Conservation (phyloP, 2,888 invertebrate genomes). For the Apamea anceps region DNA sequence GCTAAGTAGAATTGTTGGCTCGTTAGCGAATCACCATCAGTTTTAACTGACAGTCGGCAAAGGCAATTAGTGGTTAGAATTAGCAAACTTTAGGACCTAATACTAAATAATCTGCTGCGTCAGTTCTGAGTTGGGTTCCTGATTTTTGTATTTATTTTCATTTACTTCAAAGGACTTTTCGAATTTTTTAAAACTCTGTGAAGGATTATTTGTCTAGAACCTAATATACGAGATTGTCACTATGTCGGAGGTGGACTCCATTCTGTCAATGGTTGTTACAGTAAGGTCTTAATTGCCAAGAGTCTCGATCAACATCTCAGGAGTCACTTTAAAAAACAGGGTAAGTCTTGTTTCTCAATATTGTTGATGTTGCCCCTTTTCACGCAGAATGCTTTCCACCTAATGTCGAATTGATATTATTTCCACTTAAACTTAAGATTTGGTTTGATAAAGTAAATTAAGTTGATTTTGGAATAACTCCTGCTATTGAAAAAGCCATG, state of each 20-base stretch:
- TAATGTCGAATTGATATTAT: background rate
- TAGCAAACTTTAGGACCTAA: constrained; percentile 37
- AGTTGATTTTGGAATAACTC: background rate
- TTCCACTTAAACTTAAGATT: background rate
- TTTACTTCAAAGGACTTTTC: too few species aligned
- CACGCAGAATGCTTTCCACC: background rate
- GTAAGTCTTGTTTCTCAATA: background rate
- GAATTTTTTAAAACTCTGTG: too few species aligned
- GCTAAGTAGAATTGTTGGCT: constrained; percentile 68
- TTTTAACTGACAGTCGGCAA: constrained; percentile 69
- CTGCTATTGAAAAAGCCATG: background rate
- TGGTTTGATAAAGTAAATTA: background rate
- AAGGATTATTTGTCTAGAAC: background rate
- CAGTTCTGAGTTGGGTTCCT: background rate
- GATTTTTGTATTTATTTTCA: background rate
- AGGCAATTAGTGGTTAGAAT: constrained; percentile 65
- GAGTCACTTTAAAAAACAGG: background rate
- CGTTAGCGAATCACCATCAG: constrained; percentile 68
- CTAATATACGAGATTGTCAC: background rate
- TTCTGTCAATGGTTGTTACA: background rate
- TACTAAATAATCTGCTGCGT: constrained; percentile 8
- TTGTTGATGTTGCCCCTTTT: background rate
- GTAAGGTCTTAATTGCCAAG: background rate
- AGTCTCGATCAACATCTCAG: too few species aligned
- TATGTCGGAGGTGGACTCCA: background rate